Evolutionary conservation across 2,113 vertebrate species (phyloP), one percentile per base, ranked within the genome.

Genomic region (Panurus biarmicus): DNA sequence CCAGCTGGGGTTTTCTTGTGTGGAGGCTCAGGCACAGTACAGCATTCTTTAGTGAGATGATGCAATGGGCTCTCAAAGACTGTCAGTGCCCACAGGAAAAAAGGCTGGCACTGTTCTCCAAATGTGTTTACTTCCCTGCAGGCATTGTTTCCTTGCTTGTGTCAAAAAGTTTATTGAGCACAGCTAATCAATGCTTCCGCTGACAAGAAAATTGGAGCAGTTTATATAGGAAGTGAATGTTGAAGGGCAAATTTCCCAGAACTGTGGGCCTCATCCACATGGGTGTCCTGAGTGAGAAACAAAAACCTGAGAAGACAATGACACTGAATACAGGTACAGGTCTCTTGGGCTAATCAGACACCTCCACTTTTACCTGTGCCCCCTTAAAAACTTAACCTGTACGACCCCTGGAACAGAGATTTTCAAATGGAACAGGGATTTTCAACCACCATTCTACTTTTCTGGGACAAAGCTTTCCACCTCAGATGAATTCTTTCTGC

Each of bases 161-260:
- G 94, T 97, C 96, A 96, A 93, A 96, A 79, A 94, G 91, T 93
- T 97, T 96, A 95, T 83, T 93, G 94, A 96, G 92, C 94, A 85
- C 86, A 95, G 94, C 93, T 96, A 95, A 97, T 96, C 83, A 94
- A 91, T 91, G 92, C 96, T 97, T 95, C 95, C 90, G 91, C 84
- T 87, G 92, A 96, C 82, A 90, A 95, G 93, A 85, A 91, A 91
- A 95, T 61, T 75, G 90, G 90, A 95, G 78, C 88, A 89, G 92
- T 96, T 97, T 87, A 93, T 87, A 90, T 62, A 87, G 95, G 86
- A 95, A 87, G 64, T 13, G 19, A 82, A 75, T 57, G 42, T 44
- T 87, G 81, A 93, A 93, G 92, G 92, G 81, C 92, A 91, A 8
- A 87, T 85, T 96, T 96, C 96, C 91, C 94, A 86, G 90, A 89